Evolutionary conservation across 37 sponge, comb jelly and placozoan species (phyloP), one percentile per base, ranked within the genome.

Genomic region (Agelas oroides): DNA sequence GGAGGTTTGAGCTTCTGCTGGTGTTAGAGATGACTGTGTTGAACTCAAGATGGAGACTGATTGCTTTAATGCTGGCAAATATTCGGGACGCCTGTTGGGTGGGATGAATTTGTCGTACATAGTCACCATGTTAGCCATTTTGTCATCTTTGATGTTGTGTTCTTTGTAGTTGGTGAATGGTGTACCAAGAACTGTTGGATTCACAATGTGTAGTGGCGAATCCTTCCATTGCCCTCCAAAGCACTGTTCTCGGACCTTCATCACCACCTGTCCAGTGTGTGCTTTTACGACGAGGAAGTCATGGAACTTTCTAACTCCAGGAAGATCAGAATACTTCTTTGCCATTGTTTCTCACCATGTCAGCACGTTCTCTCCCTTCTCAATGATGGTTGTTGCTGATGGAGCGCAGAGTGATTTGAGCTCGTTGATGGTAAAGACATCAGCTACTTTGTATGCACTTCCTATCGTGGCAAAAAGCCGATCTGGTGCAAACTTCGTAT

Each of bases 401-500:
- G 34, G 20, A 19, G 33, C 39, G 23, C n/a, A 40, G 14, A 84
- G 24, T 17, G 65, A 54, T 46, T 53, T 21, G 2, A 84, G 66
- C 64, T 84, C 85, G 16, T 30, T 69, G 21, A 41, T 61, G 15
- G n/a, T 85, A 35, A 84, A 84, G 2, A 84, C 76, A 75, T 77
- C 78, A 28, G 68, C 20, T 20, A 20, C n/a, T 0, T 63, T 75
- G 46, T 77, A 85, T 0, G 86, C 53, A 64, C 58, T 77, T 2
- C 69, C 65, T 17, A 75, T 36, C 5, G 28, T 63, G 23, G 81
- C 33, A 73, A 88, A 88, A 8, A 81, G 55, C 15, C 82, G 68
- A 82, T 88, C 89, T 76, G 77, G 77, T n/a, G 65, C 65, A 82
- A 88, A 88, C 65, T 88, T 88, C 6, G 89, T 88, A 78, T 88